Evolutionary conservation across 2,797 vertebrate genomes (phyloP), one percentile per base, ranked within the genome.

Genomic region (Trachops cirrhosus): DNA sequence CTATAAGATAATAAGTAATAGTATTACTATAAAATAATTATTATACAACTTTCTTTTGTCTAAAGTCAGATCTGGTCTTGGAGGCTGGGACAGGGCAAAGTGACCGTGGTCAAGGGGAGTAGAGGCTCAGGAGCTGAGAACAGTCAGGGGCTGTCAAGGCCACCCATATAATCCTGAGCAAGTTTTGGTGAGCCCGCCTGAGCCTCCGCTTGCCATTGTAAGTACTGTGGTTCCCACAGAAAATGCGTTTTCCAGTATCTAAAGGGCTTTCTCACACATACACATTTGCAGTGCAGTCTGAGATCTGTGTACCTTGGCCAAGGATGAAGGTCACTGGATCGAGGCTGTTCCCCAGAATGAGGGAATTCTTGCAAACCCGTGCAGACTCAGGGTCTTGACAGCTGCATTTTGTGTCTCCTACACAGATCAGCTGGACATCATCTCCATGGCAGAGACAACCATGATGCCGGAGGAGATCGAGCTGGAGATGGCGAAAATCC

Each of bases 381-480:
- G 11, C 3, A 29, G 78, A 52, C 34, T 24, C 2, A 0, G n/a
- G 32, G 48, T 39, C 78, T 67, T 96, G 87, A 94, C 46, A 59
- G 84, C 97, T 95, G 92, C 0, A 2, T 96, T 96, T 96, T 54
- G 1, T 97, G 15, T 95, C 91, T 90, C 86, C 87, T 73, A 39
- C 89, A 95, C 98, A 99, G 99, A 98, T 98, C 99, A 99, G 93
- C 99, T 99, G 86, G 99, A 99, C 77, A 99, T 99, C 93, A 98
- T 99, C 98, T 99, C 99, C 70, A 99, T 99, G 99, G 99, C 99
- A 21, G 99, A 99, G 98, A 99, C 99, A 96, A 99, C 99, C 97
- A 99, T 99, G 99, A 99, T 99, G 98, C 99, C 99, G 0, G 99
- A 99, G 75, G 99, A 99, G 98, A 99, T 99, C 2, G 99, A 99